A percentile compares a stretch with the other conserved stretches of the same genome.
Evolutionary conservation across 2,113 vertebrate species (phyloP).

Genomic region (Pavo muticus): DNA sequence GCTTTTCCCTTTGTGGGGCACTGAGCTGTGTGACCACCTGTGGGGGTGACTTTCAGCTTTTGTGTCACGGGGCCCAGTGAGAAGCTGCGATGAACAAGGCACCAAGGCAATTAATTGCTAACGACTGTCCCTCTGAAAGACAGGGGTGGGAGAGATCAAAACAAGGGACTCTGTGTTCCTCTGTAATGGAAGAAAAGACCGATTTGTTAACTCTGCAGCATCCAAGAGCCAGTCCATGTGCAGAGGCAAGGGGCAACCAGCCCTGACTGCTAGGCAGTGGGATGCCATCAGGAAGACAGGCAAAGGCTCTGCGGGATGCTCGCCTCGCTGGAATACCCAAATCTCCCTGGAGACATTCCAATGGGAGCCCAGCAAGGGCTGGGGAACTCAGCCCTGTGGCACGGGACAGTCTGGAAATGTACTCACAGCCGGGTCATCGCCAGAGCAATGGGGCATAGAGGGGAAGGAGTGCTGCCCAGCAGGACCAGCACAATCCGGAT

Average conservation of each 20-base stretch:
- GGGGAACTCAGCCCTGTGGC: not conserved
- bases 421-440: not conserved
- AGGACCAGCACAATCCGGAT: accelerated
- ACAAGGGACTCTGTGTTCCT: not conserved
- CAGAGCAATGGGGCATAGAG: not conserved
- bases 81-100: not conserved
- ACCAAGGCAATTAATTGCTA: conserved; percentile 8
- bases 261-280: not conserved
- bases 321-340: not conserved
- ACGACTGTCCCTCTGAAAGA: not conserved
- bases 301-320: not conserved
- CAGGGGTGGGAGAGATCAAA: not conserved
- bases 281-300: not conserved
- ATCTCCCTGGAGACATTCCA: not conserved
- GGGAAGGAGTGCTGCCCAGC: not conserved
- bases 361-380: not conserved
- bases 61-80: not conserved
- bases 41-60: not conserved
- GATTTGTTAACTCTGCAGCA: not conserved
- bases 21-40: not conserved
- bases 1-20: not conserved
- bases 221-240: not conserved
- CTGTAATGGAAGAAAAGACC: not conserved
- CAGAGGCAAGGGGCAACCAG: not conserved
- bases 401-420: accelerated